phyloP scores from a whole-genome alignment of 2,113 vertebrate genomes.

The Otolemur garnettii region DNA sequence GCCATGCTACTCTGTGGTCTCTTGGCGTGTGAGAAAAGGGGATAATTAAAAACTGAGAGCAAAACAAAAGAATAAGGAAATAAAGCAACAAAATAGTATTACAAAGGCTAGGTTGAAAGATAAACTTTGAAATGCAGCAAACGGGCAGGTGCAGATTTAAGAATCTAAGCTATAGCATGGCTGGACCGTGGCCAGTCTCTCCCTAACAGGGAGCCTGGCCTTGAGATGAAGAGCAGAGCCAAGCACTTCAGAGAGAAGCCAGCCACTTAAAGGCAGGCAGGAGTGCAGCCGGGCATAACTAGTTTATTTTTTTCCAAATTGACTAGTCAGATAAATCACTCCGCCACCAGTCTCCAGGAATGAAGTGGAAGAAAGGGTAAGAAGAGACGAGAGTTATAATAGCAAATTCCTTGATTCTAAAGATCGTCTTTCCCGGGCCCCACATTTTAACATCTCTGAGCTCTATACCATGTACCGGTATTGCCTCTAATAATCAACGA shows the following conservation, averaged over 20 bases:
- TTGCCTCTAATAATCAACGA: background rate
- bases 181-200: background rate
- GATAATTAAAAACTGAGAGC: background rate
- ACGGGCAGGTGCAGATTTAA: background rate
- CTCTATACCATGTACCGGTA: no score
- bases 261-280: background rate
- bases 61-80: background rate
- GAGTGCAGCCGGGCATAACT: background rate
- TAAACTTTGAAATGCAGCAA: background rate
- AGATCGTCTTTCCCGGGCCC: rapidly evolving
- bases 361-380: background rate
- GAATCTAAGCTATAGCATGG: background rate
- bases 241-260: background rate
- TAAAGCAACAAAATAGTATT: background rate
- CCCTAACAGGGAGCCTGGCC: rapidly evolving
- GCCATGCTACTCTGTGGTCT: background rate
- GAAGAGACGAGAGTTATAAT: background rate
- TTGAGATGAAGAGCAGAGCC: background rate
- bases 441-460: background rate
- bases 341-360: background rate
- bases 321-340: background rate
- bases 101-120: background rate
- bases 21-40: background rate
- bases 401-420: background rate
- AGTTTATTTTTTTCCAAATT: background rate